A percentile compares a stretch with the other conserved stretches of the same genome.
These are phyloP conservation scores for Indri indri DNA, from an alignment of 2,113 vertebrate species.

Conservation along the genomic window DNA sequence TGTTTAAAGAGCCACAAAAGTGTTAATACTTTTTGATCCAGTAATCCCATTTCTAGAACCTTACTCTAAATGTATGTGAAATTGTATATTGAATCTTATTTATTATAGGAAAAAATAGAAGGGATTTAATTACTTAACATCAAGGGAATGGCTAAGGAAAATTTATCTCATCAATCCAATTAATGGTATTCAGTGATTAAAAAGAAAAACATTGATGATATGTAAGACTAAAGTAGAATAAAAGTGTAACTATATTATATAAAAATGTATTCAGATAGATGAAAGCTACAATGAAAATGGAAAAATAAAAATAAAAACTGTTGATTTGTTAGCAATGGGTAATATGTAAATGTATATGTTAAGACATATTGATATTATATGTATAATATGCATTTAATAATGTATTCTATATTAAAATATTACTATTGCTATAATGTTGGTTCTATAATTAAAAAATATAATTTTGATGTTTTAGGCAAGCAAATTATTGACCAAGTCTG, in stretches of 20 bases:
- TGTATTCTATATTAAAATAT: background rate
- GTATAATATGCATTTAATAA: background rate
- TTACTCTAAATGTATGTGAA: background rate
- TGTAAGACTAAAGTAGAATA: background rate
- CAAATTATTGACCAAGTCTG: background rate
- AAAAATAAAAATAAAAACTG: background rate
- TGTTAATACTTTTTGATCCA: background rate
- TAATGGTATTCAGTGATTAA: background rate
- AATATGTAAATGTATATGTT: background rate
- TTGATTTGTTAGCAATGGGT: background rate
- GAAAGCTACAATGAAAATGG: background rate
- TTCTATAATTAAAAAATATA: background rate
- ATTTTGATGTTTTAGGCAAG: constrained; percentile 17
- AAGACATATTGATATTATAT: background rate
- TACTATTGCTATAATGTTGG: background rate
- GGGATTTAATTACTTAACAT: background rate
- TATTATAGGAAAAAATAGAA: background rate
- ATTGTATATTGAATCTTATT: constrained; percentile 27
- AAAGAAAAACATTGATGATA: background rate
- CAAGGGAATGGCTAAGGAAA: background rate
- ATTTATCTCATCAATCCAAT: background rate
- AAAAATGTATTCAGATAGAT: background rate
- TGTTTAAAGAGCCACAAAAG: constrained; percentile 3
- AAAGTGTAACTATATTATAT: background rate
- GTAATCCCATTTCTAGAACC: constrained; percentile 38